A percentile compares a stretch with the other conserved stretches of the same genome.
phyloP scores from a whole-genome alignment of 2,797 vertebrate genomes.

The Antennarius maculatus region DNA sequence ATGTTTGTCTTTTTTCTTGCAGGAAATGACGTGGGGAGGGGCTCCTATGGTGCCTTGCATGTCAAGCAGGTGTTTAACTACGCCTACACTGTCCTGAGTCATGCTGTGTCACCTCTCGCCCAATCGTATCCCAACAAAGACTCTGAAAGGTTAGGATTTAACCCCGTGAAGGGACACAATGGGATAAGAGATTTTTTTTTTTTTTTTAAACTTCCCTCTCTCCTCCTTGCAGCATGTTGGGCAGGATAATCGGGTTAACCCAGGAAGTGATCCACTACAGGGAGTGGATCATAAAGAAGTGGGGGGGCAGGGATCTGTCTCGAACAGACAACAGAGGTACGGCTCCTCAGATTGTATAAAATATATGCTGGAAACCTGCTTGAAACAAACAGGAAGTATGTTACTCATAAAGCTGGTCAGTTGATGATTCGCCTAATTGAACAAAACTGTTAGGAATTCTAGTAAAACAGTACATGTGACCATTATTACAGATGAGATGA shows the following conservation, averaged over 20 bases:
- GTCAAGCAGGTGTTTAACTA: conserved; percentile 98
- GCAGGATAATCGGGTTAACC: conserved; percentile 95
- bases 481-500: not conserved
- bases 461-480: not conserved
- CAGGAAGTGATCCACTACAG: conserved; percentile 98
- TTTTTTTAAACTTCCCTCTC: not conserved
- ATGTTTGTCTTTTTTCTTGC: not conserved
- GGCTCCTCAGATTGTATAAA: conserved; percentile 12
- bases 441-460: too few relatives aligned
- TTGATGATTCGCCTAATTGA: not conserved
- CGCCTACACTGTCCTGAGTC: conserved; percentile 95
- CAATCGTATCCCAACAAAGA: conserved; percentile 96
- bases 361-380: not conserved
- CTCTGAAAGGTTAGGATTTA: conserved; percentile 86
- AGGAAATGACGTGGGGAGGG: conserved; percentile 97
- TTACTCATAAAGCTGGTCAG: not conserved
- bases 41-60: conserved; percentile 97
- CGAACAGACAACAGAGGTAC: conserved; percentile 84
- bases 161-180: too few relatives aligned
- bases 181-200: not conserved
- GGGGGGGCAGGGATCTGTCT: conserved; percentile 85
- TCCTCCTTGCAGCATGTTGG: conserved; percentile 86
- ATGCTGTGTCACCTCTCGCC: conserved; percentile 92
- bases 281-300: conserved; percentile 95
- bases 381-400: not conserved